Percentiles rank a stretch among this genome's conserved stretches.
These are phyloP conservation scores for Thymelicus acteon DNA, from an alignment of 2,888 invertebrate genomes.

Conservation along the genomic window DNA sequence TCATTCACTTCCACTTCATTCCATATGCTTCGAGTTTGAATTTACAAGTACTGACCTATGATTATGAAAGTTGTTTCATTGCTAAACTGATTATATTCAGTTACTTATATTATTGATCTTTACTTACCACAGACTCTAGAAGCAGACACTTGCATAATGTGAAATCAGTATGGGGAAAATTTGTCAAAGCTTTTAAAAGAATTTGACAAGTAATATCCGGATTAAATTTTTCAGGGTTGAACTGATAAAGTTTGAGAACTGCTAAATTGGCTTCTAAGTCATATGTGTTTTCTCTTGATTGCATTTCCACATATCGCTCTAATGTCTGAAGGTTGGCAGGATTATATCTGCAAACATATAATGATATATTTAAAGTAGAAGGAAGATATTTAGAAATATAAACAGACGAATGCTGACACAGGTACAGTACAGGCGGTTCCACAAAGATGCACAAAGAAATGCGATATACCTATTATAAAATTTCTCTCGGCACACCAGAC, in stretches of 20 bases:
- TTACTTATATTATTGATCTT: neutral
- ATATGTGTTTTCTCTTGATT: constrained; percentile 96
- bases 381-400: too few species aligned
- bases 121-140: constrained; percentile 86
- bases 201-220: constrained; percentile 94
- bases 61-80: too few species aligned
- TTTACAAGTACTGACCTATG: too few species aligned
- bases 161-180: constrained; percentile 98
- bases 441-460: too few species aligned
- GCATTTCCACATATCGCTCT: constrained; percentile 96
- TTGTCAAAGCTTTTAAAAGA: constrained; percentile 97
- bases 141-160: constrained; percentile 98
- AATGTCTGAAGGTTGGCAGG: constrained; percentile 96
- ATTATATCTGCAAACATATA: constrained; percentile 90
- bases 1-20: too few species aligned
- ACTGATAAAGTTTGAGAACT: constrained; percentile 98
- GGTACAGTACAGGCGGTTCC: too few species aligned
- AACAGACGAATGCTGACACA: too few species aligned
- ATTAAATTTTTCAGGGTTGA: constrained; percentile 95
- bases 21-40: too few species aligned
- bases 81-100: too few species aligned
- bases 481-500: too few species aligned
- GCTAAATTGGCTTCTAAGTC: constrained; percentile 99
- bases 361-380: neutral
- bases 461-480: too few species aligned